Percentiles rank a stretch among this genome's conserved stretches.
These are phyloP conservation scores for Plutella xylostella DNA, from an alignment of 2,888 invertebrate genomes.

Conservation along the genomic window DNA sequence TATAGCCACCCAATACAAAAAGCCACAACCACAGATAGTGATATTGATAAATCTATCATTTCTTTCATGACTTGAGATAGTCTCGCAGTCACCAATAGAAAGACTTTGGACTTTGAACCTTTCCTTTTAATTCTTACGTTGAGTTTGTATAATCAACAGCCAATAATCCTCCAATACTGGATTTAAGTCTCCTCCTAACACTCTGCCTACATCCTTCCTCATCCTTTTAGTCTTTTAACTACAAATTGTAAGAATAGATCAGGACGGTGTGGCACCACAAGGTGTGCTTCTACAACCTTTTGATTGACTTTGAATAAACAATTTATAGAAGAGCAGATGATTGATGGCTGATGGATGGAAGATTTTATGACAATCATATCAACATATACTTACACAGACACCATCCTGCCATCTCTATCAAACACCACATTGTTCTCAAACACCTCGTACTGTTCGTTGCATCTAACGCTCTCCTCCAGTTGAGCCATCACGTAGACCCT, in stretches of 20 bases:
- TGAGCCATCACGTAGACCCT: constrained; percentile 37
- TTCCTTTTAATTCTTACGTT: too few species aligned
- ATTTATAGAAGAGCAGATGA: not conserved
- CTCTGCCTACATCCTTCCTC: too few species aligned
- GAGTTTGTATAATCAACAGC: too few species aligned
- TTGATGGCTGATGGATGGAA: not conserved
- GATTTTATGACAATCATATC: not conserved
- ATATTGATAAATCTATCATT: too few species aligned
- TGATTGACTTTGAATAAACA: not conserved
- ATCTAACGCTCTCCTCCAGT: constrained; percentile 30
- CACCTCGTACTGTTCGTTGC: constrained; percentile 27
- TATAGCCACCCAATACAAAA: too few species aligned
- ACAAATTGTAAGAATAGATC: not conserved
- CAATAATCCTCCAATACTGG: too few species aligned
- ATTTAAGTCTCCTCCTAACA: too few species aligned
- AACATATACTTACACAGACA: constrained; percentile 39
- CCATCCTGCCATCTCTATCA: constrained; percentile 35
- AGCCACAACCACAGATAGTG: too few species aligned
- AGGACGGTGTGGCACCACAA: not conserved
- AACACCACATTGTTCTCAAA: constrained; percentile 43
- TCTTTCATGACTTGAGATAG: too few species aligned
- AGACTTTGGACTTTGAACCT: too few species aligned
- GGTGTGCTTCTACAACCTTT: not conserved
- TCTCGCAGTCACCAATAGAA: too few species aligned
- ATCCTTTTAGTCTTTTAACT: not conserved